Percentiles rank a stretch among this genome's conserved stretches.
Evolutionary conservation across 2,113 vertebrate species (phyloP).

Genomic region (Ciconia stormi): DNA sequence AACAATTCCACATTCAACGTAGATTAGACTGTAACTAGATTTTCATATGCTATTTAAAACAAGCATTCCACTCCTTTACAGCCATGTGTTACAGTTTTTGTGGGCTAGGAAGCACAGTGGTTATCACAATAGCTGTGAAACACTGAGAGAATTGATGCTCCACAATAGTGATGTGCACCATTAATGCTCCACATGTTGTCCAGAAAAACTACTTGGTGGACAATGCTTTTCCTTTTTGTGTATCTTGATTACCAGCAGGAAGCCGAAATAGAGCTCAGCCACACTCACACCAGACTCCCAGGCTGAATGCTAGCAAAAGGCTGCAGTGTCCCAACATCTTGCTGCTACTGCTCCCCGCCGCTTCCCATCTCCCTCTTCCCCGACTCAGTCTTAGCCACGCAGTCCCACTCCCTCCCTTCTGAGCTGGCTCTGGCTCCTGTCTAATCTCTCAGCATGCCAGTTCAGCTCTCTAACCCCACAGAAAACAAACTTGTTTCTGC

Average conservation of each 20-base stretch:
- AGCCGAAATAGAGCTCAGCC: background rate
- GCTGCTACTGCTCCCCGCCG: background rate
- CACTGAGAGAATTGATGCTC: rapidly evolving
- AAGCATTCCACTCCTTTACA: background rate
- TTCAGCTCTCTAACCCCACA: background rate
- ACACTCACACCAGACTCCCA: background rate
- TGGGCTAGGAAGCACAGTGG: background rate
- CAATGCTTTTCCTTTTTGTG: background rate
- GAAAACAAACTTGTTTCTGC: background rate
- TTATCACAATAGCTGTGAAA: background rate
- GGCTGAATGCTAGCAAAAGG: rapidly evolving
- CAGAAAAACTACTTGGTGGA: background rate
- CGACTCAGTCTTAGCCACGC: rapidly evolving
- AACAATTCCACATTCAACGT: background rate
- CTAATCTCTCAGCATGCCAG: rapidly evolving
- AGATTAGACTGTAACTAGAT: background rate
- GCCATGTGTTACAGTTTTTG: background rate
- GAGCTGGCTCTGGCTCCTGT: background rate
- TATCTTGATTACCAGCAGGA: background rate
- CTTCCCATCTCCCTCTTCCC: background rate
- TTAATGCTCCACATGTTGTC: too few relatives aligned
- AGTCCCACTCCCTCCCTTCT: too few relatives aligned
- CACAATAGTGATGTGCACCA: background rate
- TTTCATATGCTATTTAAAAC: background rate
- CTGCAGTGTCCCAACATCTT: background rate